These are phyloP conservation scores for Epinephelus fuscoguttatus DNA, from an alignment of 2,113 vertebrate species.

Conservation along the genomic window DNA sequence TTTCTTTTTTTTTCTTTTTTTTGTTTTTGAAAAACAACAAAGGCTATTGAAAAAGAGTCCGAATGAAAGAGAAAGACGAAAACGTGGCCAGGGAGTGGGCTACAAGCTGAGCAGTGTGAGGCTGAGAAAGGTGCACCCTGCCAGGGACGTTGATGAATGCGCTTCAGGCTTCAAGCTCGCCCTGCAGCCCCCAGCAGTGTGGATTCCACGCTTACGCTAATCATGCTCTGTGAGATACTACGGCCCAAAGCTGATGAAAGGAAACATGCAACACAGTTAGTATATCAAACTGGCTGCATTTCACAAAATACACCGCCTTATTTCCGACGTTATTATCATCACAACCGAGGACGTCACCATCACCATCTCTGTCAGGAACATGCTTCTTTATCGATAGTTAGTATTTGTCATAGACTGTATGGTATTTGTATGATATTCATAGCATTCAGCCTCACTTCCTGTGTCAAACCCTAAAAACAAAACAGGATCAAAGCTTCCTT, in stretches of 20 bases:
- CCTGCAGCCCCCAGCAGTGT: constrained; percentile 81
- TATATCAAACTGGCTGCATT: constrained; percentile 48
- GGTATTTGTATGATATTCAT: constrained; percentile 3
- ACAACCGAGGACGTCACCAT: background rate
- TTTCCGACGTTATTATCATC: constrained; percentile 22
- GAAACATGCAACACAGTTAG: constrained; percentile 53
- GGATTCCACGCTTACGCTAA: constrained; percentile 84
- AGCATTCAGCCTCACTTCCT: constrained; percentile 41
- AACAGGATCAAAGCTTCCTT: constrained; percentile 49
- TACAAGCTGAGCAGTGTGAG: constrained; percentile 76
- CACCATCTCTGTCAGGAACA: background rate
- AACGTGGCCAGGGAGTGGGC: constrained; percentile 67
- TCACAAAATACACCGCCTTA: constrained; percentile 45
- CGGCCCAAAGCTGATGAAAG: constrained; percentile 88
- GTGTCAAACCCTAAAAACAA: constrained; percentile 39
- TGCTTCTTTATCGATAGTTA: background rate
- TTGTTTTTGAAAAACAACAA: constrained; percentile 63
- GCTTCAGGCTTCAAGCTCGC: constrained; percentile 86
- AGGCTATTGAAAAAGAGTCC: constrained; percentile 41
- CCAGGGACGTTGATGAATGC: constrained; percentile 88
- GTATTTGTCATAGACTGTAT: background rate
- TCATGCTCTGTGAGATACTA: constrained; percentile 83
- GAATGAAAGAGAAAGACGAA: constrained; percentile 78
- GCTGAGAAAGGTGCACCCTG: constrained; percentile 87
- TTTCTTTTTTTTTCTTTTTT: too few species aligned